phyloP scores from a whole-genome alignment of 1,140 invertebrate genomes.

The Zaprionus davidi region DNA sequence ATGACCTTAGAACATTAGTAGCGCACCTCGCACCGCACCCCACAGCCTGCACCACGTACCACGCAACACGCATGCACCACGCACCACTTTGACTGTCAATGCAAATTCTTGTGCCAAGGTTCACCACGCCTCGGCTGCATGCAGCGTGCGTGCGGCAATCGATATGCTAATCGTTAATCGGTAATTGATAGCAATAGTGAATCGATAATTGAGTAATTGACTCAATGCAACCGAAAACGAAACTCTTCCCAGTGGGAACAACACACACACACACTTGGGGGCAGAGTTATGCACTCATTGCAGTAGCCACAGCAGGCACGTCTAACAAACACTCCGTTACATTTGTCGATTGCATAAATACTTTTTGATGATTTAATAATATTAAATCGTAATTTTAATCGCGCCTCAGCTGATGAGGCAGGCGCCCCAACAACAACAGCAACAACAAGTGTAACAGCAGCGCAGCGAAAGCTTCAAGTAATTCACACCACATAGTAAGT shows the following conservation, averaged over 20 bases:
- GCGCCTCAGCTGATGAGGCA: conserved; percentile 49
- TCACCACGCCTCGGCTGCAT: conserved; percentile 1
- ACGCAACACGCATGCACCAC: not conserved
- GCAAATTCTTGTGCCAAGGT: conserved; percentile 50
- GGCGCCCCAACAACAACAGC: conserved; percentile 13
- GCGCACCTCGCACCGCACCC: conserved; percentile 14
- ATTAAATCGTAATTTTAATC: conserved; percentile 79
- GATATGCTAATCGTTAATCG: conserved; percentile 41
- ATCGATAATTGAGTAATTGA: conserved; percentile 16
- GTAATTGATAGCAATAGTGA: conserved; percentile 5
- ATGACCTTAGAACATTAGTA: conserved; percentile 54
- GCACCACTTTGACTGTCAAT: conserved; percentile 44
- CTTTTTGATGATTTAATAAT: conserved; percentile 80
- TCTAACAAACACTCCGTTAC: conserved; percentile 44
- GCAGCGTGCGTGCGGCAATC: conserved; percentile 26
- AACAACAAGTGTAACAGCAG: not conserved
- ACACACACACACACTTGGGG: not conserved
- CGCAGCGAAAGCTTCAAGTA: conserved; percentile 67
- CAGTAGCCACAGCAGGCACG: conserved; percentile 15
- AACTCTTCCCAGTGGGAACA: conserved; percentile 4
- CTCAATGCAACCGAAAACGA: not conserved
- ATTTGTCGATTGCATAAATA: conserved; percentile 68
- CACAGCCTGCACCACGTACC: not conserved
- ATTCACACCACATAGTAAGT: conserved; percentile 23
- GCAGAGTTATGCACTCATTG: conserved; percentile 31